Evolutionary conservation across 2,888 invertebrate species (phyloP).

Genomic region (Drosophila mimetica): DNA sequence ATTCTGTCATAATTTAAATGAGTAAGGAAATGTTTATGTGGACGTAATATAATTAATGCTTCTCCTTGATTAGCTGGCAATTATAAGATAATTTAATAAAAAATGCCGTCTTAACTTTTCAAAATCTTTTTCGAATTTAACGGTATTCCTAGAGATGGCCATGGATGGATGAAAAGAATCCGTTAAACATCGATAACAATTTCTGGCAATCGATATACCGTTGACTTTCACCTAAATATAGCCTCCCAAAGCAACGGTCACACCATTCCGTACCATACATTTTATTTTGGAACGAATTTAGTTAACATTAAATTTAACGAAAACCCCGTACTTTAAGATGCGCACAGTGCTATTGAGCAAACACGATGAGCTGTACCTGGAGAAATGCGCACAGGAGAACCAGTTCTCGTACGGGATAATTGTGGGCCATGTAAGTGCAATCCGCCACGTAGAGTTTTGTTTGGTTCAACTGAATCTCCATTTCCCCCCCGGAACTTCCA

Average conservation of each 20-base stretch:
- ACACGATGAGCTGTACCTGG: slow-evolving; percentile 88
- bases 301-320: slow-evolving; percentile 20
- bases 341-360: slow-evolving; percentile 89
- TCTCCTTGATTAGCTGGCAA: too few relatives aligned
- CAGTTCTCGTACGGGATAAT: slow-evolving; percentile 90
- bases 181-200: slow-evolving; percentile 5
- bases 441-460: slow-evolving; percentile 59
- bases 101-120: too few relatives aligned
- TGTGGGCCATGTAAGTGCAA: slow-evolving; percentile 89
- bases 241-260: not conserved
- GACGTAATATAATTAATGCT: not conserved
- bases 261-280: slow-evolving; percentile 10
- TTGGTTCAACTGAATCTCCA: slow-evolving; percentile 21
- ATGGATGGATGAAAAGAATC: not conserved
- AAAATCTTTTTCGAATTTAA: not conserved
- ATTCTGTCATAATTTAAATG: too few relatives aligned
- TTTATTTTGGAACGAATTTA: slow-evolving; percentile 24
- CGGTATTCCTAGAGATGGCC: slow-evolving; percentile 1
- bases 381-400: slow-evolving; percentile 87
- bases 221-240: slow-evolving; percentile 11
- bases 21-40: too few relatives aligned
- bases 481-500: not conserved
- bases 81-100: too few relatives aligned
- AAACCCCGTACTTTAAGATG: slow-evolving; percentile 69
- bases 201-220: not conserved